Evolutionary conservation across 92 coral and sea anemone genomes (phyloP).

Genomic region (Hydrozoanthus gracilis): DNA sequence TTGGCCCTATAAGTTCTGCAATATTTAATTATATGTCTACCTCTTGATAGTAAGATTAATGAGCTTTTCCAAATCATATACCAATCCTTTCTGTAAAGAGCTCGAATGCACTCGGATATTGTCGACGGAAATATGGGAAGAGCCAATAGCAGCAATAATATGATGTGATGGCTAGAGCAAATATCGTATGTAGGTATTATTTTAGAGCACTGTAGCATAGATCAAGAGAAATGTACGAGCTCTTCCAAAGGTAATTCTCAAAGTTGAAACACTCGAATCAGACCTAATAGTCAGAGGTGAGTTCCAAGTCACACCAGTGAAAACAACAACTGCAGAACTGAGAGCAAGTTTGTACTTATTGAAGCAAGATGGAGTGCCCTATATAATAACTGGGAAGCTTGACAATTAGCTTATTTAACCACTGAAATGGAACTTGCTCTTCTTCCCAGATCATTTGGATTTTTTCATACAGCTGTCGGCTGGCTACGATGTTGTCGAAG

Average conservation of each 20-base stretch:
- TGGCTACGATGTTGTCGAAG: neutral
- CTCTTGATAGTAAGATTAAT: no score
- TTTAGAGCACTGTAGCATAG: neutral
- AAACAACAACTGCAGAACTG: neutral
- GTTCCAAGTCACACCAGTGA: neutral
- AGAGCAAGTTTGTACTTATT: neutral
- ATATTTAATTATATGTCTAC: no score
- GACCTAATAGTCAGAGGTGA: neutral
- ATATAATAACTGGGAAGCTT: neutral
- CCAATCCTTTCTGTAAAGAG: no score
- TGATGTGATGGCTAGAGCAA: neutral
- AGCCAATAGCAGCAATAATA: no score
- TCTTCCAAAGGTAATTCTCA: neutral
- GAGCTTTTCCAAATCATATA: no score
- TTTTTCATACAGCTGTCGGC: neutral
- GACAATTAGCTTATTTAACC: neutral
- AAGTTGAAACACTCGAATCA: neutral
- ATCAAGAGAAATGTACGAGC: neutral
- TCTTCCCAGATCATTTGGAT: slow-evolving; percentile 7
- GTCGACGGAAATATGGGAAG: no score
- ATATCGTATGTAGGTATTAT: no score
- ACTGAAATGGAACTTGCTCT: neutral
- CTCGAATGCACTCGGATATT: no score
- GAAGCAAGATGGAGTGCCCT: no score
- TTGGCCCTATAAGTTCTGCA: no score